Base-by-base conservation (phyloP, 2,888 invertebrate genomes). In the Drosophila limbata region DNA sequence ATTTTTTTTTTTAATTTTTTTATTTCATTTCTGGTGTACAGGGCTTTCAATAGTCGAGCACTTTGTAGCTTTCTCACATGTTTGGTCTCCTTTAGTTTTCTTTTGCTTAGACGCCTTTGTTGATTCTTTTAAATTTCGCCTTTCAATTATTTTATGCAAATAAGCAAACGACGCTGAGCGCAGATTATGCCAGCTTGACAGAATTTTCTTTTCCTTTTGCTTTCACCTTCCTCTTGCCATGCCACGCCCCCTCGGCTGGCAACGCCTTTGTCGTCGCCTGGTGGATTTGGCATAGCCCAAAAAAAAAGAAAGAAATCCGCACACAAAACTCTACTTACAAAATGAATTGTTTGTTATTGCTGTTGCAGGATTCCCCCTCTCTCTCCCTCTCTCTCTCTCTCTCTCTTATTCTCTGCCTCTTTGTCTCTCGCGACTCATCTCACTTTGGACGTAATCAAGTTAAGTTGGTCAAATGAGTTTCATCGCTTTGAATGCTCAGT, bases 141-240 rank as follows among this genome's bases (percentile, higher is more conserved):
- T 88, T 86, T 86, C 85, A 86, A 86, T 86, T 86, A 86, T 86
- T 86, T 86, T 86, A 86, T 86, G 85, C 88, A 86, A 86, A 86
- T 86, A 86, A 88, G 85, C 77, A 81, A 84, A 73, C 80, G 70
- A 53, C 77, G 62, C 69, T 77, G 51, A 84, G 83, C 77, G 71
- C 76, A 88, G 85, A 86, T 86, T 86, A 86, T 88, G 83, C 88
- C 83, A 85, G 85, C 85, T 86, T 88, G 79, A 81, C 85, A 79
- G 81, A 76, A 81, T 79, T 78, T 74, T 61, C 55, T 69, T 72
- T 48, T 28, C 40, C 40, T 19, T 19, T 19, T 19, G 19, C 19
- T 11, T 5, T 2, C 31, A 6, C 13, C 56, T 28, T 13, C 15
- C 21, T 2, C 40, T 35, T 33, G 40, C 15, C 48, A n/a, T 55